Conservation (phyloP, 2,888 invertebrate genomes). For the Cephus pygmeus region DNA sequence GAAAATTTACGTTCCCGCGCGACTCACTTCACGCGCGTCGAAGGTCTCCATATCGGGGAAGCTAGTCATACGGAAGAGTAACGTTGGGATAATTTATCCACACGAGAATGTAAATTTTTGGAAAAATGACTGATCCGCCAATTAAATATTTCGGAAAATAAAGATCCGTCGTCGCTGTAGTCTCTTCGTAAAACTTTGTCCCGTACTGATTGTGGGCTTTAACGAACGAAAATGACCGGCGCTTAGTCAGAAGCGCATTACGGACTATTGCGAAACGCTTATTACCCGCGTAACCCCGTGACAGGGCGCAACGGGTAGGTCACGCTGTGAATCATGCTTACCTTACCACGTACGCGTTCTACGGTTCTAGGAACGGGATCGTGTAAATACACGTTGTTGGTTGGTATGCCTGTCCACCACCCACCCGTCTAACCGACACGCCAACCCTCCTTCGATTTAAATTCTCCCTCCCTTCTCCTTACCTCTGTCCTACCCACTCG, state of each 20-base stretch:
- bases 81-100: too few relatives aligned
- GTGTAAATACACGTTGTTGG: conserved; percentile 22
- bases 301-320: conserved; percentile 23
- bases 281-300: conserved; percentile 27
- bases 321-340: conserved; percentile 48
- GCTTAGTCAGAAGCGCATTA: conserved; percentile 28
- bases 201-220: background rate
- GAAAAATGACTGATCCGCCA: too few relatives aligned
- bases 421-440: background rate
- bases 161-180: background rate
- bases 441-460: conserved; percentile 14
- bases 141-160: too few relatives aligned
- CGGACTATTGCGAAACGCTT: conserved; percentile 41
- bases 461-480: background rate
- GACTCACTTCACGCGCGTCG: too few relatives aligned
- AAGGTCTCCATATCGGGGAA: too few relatives aligned
- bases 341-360: conserved; percentile 39
- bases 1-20: too few relatives aligned
- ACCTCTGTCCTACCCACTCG: background rate
- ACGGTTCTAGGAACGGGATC: conserved; percentile 41
- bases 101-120: too few relatives aligned
- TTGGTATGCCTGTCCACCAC: background rate
- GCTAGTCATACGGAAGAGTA: too few relatives aligned
- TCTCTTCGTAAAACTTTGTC: background rate
- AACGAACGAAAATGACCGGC: background rate